Conservation (phyloP, 2,888 invertebrate species). For the Omphaloscelis lunosa region DNA sequence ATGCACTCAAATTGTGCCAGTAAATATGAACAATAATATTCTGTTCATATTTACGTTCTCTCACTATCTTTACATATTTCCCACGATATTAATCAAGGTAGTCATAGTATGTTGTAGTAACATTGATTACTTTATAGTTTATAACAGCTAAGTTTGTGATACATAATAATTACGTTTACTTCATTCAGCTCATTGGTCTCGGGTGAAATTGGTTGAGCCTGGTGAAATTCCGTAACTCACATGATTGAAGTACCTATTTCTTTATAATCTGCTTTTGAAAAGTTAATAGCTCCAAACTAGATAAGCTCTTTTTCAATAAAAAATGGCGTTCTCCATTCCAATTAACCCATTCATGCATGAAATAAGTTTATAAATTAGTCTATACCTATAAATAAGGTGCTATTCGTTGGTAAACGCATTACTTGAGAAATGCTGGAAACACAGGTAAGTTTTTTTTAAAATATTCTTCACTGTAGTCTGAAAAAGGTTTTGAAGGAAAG, state of each 20-base stretch:
- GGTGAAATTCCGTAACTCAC: background rate
- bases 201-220: background rate
- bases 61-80: conserved; percentile 26
- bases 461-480: background rate
- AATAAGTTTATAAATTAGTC: background rate
- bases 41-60: conserved; percentile 28
- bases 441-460: background rate
- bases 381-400: too few species aligned
- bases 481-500: background rate
- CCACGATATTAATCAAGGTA: conserved; percentile 44
- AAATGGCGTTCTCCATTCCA: background rate
- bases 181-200: conserved; percentile 6
- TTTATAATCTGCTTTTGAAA: background rate
- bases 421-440: background rate
- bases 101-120: conserved; percentile 25
- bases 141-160: background rate
- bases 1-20: conserved; percentile 13
- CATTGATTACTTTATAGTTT: conserved; percentile 27
- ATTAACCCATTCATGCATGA: background rate
- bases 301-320: conserved; percentile 4
- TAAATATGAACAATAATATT: conserved; percentile 51
- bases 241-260: background rate
- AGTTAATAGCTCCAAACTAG: background rate
- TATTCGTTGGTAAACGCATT: background rate
- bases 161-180: background rate